A percentile compares a stretch with the other conserved stretches of the same genome.
Conservation (phyloP, 1,140 invertebrate genomes). For the Penaeus chinensis region DNA sequence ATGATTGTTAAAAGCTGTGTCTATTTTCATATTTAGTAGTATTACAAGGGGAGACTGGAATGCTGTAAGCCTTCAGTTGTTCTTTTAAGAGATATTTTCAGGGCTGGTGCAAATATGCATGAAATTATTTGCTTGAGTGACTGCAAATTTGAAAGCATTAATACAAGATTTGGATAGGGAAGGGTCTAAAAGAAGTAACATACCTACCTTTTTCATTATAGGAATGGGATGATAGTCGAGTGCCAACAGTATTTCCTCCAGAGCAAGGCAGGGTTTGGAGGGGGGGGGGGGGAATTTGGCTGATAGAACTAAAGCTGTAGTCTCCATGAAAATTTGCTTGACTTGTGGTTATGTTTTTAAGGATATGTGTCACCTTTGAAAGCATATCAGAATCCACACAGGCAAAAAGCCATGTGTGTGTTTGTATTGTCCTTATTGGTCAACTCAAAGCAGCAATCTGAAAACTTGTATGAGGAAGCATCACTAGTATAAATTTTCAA, state of each 20-base stretch:
- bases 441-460: conserved; percentile 2
- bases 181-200: conserved; percentile 22
- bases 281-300: conserved; percentile 14
- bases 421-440: background rate
- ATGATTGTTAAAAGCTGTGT: no score
- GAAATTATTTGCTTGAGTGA: no score
- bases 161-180: no score
- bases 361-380: background rate
- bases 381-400: conserved; percentile 1
- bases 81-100: no score
- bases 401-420: conserved; percentile 6
- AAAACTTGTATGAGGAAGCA: conserved; percentile 6
- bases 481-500: background rate
- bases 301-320: conserved; percentile 8
- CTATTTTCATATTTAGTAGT: no score
- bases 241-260: conserved; percentile 10
- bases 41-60: no score
- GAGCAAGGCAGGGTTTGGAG: conserved; percentile 24
- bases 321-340: conserved; percentile 17
- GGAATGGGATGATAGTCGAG: conserved; percentile 23
- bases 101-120: no score
- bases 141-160: no score
- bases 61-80: no score
- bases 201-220: conserved; percentile 27
- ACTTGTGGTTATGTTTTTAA: background rate